Evolutionary conservation across 2,888 invertebrate species (phyloP).

Genomic region (Argyra leucocephala): DNA sequence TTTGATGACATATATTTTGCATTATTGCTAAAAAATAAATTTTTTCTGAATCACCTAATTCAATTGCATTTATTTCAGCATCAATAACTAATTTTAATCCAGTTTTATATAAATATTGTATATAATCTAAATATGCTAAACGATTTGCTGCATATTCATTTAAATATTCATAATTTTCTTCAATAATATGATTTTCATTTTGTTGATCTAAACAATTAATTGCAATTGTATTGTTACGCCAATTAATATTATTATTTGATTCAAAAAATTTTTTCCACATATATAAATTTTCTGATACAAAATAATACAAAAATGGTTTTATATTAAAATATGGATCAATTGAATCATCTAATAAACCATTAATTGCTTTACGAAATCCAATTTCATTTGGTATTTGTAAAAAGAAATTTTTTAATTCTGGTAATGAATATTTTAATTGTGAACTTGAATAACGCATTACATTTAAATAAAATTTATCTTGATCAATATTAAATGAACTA

Average conservation of each 20-base stretch:
- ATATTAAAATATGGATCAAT: background rate
- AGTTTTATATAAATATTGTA: background rate
- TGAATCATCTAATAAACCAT: background rate
- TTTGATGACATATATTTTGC: background rate
- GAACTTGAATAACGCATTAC: background rate
- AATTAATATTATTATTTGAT: background rate
- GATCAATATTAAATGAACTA: slow-evolving; percentile 1
- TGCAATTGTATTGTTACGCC: background rate
- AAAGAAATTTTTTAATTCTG: background rate
- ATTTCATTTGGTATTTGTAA: background rate
- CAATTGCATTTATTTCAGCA: slow-evolving; percentile 6
- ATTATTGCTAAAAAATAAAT: background rate
- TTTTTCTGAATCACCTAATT: slow-evolving; percentile 1
- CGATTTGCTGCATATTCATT: background rate
- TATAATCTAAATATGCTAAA: background rate
- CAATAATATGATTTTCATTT: slow-evolving; percentile 1
- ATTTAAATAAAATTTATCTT: background rate
- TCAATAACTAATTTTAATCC: background rate
- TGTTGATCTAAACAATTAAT: background rate
- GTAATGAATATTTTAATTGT: background rate
- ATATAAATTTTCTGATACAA: background rate
- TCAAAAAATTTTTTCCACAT: background rate
- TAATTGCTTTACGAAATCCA: background rate
- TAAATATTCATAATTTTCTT: background rate
- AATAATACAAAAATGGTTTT: slow-evolving; percentile 3